phyloP scores from a whole-genome alignment of 2,797 vertebrate species.

The Esox masquinongy region DNA sequence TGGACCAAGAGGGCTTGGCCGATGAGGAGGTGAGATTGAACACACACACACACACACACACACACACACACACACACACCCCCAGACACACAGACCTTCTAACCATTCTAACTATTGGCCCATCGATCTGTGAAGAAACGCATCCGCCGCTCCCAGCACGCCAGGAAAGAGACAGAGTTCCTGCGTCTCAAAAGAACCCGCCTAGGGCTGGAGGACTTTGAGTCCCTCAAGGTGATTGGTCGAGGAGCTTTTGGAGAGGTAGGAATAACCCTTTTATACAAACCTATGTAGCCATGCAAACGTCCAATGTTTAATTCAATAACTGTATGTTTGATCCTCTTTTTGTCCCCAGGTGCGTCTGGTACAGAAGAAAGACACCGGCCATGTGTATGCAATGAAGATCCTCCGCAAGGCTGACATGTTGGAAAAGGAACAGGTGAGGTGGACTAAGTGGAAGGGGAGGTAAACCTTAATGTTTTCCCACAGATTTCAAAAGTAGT shows the following conservation, averaged over 20 bases:
- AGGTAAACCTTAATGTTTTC: background rate
- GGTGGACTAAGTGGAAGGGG: background rate
- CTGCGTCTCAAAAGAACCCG: constrained; percentile 96
- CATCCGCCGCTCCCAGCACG: constrained; percentile 90
- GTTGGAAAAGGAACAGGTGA: constrained; percentile 98
- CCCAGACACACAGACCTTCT: background rate
- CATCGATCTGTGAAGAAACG: constrained; percentile 78
- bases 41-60: background rate
- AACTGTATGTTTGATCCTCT: background rate
- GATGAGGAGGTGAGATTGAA: constrained; percentile 89
- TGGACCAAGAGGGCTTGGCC: constrained; percentile 96
- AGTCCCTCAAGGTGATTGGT: constrained; percentile 97
- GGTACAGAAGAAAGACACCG: constrained; percentile 98
- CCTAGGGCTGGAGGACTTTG: constrained; percentile 95
- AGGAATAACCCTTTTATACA: constrained; percentile 28
- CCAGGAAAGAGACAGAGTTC: constrained; percentile 96
- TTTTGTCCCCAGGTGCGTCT: constrained; percentile 83
- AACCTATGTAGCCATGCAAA: background rate
- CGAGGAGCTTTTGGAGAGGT: constrained; percentile 98
- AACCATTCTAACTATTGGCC: background rate
- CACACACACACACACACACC: background rate
- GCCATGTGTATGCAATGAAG: constrained; percentile 98
- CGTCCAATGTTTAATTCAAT: background rate
- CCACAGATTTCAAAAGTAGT: background rate
- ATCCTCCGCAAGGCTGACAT: constrained; percentile 97